Evolutionary conservation across 1,140 invertebrate genomes (phyloP).

Genomic region (Cotesia vestalis): DNA sequence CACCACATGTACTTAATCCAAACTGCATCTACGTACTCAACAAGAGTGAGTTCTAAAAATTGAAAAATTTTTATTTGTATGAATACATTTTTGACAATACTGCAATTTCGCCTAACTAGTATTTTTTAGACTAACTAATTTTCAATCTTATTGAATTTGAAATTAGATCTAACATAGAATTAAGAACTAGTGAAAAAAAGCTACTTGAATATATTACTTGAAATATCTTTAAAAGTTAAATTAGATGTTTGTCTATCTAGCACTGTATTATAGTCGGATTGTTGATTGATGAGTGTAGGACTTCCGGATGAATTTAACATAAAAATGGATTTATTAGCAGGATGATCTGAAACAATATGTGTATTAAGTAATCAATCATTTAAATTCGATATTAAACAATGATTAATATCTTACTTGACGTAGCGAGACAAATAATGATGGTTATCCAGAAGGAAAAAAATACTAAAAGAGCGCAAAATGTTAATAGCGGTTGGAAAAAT

Average conservation of each 20-base stretch:
- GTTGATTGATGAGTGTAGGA: constrained; percentile 41
- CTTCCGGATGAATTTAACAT: constrained; percentile 51
- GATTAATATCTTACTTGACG: constrained; percentile 71
- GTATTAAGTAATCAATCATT: constrained; percentile 16
- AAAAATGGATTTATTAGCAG: constrained; percentile 61
- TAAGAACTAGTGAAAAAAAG: constrained; percentile 25
- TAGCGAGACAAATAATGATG: constrained; percentile 77
- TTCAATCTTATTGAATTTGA: constrained; percentile 1
- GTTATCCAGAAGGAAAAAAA: constrained; percentile 89
- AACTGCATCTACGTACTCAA: constrained; percentile 75
- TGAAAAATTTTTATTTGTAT: too few species aligned
- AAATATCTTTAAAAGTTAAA: constrained; percentile 41
- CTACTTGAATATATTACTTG: constrained; percentile 35
- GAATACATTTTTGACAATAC: too few species aligned
- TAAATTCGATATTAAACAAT: constrained; percentile 7
- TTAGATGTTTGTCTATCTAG: constrained; percentile 46
- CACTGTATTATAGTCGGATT: constrained; percentile 43
- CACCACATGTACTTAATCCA: constrained; percentile 91
- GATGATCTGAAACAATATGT: constrained; percentile 60
- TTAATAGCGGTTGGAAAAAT: constrained; percentile 87
- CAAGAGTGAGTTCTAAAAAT: constrained; percentile 69
- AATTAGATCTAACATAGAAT: constrained; percentile 14
- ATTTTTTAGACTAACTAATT: too few species aligned
- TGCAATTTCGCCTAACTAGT: too few species aligned
- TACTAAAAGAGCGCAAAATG: constrained; percentile 79